phyloP scores from a whole-genome alignment of 2,113 vertebrate species.

The Gymnobelideus leadbeateri region DNA sequence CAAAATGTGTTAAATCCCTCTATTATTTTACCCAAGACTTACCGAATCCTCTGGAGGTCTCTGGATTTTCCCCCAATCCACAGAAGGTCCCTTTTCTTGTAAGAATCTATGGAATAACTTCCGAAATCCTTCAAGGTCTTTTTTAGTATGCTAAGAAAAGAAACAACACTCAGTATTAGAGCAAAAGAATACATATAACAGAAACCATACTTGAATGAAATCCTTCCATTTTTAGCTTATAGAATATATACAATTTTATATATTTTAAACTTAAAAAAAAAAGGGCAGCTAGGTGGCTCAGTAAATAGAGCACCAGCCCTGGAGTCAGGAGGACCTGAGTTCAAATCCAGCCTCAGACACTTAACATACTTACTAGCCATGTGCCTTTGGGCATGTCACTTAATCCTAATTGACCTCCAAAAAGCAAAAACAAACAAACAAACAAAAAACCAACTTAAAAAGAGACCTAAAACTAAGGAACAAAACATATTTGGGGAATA shows the following conservation, averaged over 20 bases:
- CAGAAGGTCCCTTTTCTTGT: constrained; percentile 95
- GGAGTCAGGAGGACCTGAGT: too few relatives aligned
- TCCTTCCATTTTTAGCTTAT: constrained; percentile 47
- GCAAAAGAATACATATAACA: constrained; percentile 46
- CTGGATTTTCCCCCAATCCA: constrained; percentile 97
- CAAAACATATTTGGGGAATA: constrained; percentile 27
- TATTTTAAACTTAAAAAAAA: constrained; percentile 45
- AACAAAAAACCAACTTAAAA: constrained; percentile 8
- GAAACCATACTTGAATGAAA: constrained; percentile 36
- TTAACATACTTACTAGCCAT: too few relatives aligned
- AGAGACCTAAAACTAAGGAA: constrained; percentile 38
- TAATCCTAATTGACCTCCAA: too few relatives aligned
- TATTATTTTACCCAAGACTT: constrained; percentile 80
- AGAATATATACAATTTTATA: constrained; percentile 16
- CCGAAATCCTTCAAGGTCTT: constrained; percentile 96
- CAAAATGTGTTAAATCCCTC: constrained; percentile 56
- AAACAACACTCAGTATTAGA: constrained; percentile 63
- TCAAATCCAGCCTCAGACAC: too few relatives aligned
- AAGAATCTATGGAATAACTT: constrained; percentile 98
- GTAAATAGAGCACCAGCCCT: too few relatives aligned
- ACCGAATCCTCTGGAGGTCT: constrained; percentile 97
- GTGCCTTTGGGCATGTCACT: too few relatives aligned
- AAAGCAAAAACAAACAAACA: too few relatives aligned
- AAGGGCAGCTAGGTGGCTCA: too few relatives aligned
- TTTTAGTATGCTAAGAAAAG: constrained; percentile 90